Percentiles rank a stretch among this genome's conserved stretches.
Evolutionary conservation across 2,113 vertebrate genomes (phyloP).

Genomic region (Vidua macroura): DNA sequence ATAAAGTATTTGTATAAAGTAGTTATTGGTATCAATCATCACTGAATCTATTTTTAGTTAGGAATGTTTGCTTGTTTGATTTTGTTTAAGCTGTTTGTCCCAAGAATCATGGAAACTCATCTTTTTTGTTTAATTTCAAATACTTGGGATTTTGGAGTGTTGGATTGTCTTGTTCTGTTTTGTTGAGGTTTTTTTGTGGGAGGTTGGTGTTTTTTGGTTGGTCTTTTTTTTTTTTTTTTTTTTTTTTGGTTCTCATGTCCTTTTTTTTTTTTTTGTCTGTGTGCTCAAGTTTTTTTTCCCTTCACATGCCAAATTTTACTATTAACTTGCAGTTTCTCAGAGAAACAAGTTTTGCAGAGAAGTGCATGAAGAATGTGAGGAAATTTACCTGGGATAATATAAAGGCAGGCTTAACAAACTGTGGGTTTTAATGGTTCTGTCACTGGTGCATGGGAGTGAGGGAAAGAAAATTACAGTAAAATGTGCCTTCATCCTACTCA

Average conservation of each 20-base stretch:
- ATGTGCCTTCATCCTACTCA: slow-evolving; percentile 8
- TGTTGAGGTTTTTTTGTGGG: neutral
- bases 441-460: neutral
- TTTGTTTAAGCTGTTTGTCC: neutral
- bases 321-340: neutral
- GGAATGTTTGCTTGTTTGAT: neutral
- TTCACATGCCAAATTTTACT: neutral
- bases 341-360: neutral
- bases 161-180: neutral
- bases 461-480: neutral
- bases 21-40: neutral
- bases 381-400: neutral
- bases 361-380: neutral
- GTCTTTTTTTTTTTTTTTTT: neutral
- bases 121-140: neutral
- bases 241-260: neutral
- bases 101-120: neutral
- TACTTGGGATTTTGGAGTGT: neutral
- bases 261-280: neutral
- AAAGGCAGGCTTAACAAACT: neutral
- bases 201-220: neutral
- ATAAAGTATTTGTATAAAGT: neutral
- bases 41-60: neutral
- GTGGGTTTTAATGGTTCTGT: neutral
- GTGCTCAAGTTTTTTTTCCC: neutral